Base-by-base conservation (phyloP, 1,140 invertebrate genomes). In the Psilanteris sp. region DNA sequence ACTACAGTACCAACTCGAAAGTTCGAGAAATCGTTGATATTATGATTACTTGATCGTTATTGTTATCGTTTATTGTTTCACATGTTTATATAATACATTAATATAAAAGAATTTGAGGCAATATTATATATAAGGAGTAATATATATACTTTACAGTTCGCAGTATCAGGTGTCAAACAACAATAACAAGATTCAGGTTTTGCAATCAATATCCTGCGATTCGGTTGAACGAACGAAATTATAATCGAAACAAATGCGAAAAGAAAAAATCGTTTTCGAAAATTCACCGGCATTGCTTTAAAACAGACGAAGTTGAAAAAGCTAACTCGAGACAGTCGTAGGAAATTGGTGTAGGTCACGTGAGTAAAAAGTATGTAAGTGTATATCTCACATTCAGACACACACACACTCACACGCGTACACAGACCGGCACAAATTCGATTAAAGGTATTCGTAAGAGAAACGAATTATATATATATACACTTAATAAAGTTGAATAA, bases 1-100 rank as follows among this genome's bases (percentile, higher is more conserved):
- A 71, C 67, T 71, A 61, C 55, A 72, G 68, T 72, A 72, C 48
- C 57, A 64, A 72, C 68, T 72, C 68, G 68, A 72, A 72, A 72
- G 68, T 72, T 72, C 68, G 68, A 72, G 57, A 72, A 20, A 64
- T 64, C 68, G 68, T 72, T 64, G 41, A 62, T 62, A 72, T 55
- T 62, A 57, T 61, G 43, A 71, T 71, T 71, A 48, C 67, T 44
- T 71, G 10, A 71, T 61, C 48, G 55, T 72, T 55, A 72, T 39
- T 62, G 68, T 72, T 72, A 72, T 72, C 16, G 68, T 72, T 72
- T 72, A 48, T 37, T 62, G 57, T 72, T 72, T 72, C 57, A 72
- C 55, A 72, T 34, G 41, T 72, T 71, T 71, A 41, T 71, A 71
- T 46, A 39, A 61, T 61, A 61, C 50, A 71, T 71, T 62, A 54